phyloP scores from a whole-genome alignment of 2,113 vertebrate genomes.

The Platichthys stellatus region DNA sequence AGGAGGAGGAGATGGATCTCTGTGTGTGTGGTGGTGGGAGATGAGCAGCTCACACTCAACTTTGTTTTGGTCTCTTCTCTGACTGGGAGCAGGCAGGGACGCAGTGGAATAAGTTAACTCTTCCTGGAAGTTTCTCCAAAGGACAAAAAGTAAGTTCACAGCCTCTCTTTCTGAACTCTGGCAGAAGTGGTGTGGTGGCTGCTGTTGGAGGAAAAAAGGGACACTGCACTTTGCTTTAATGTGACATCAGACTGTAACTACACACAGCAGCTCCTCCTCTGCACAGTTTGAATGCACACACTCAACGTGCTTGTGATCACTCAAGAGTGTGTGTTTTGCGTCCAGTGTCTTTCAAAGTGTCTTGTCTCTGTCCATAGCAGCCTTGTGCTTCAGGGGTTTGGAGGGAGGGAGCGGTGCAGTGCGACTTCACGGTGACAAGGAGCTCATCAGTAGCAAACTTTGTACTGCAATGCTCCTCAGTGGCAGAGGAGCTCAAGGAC shows the following conservation, averaged over 20 bases:
- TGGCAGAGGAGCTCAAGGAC: slow-evolving; percentile 73
- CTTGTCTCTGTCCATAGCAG: background rate
- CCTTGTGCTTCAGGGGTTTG: too few species aligned
- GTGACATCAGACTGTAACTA: too few species aligned
- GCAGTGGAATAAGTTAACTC: slow-evolving; percentile 28
- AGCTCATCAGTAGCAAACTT: slow-evolving; percentile 74
- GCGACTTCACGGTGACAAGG: slow-evolving; percentile 55
- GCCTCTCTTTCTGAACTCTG: too few species aligned
- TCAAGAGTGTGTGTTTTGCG: background rate
- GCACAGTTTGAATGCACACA: background rate
- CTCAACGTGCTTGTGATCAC: too few species aligned
- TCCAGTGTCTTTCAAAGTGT: background rate
- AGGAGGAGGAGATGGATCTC: slow-evolving; percentile 68
- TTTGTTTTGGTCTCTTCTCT: slow-evolving; percentile 68
- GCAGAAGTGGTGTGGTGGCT: too few species aligned
- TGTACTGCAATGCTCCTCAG: slow-evolving; percentile 66
- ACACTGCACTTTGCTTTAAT: too few species aligned
- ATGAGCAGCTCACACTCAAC: slow-evolving; percentile 70
- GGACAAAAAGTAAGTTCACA: slow-evolving; percentile 74
- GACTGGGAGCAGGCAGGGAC: slow-evolving; percentile 47
- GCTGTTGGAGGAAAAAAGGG: too few species aligned
- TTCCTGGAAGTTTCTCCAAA: slow-evolving; percentile 59
- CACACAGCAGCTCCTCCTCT: too few species aligned
- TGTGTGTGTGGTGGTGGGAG: slow-evolving; percentile 62
- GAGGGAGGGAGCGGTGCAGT: slow-evolving; percentile 30